Evolutionary conservation across 2,888 invertebrate species (phyloP).

Genomic region (Agapostemon virescens): DNA sequence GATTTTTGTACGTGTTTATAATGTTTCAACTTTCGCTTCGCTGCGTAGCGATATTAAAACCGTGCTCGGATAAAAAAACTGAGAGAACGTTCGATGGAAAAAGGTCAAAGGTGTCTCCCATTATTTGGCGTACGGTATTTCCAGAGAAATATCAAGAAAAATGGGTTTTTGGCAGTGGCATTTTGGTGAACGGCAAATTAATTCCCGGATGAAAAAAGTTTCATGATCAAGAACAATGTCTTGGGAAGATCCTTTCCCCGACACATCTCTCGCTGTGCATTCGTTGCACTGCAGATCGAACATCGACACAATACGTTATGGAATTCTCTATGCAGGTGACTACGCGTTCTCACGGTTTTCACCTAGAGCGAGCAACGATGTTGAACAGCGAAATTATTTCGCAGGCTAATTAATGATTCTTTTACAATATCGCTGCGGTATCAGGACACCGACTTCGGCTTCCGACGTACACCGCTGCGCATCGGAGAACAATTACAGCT

Average conservation of each 20-base stretch:
- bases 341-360: constrained; percentile 28
- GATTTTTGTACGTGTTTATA: background rate
- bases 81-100: background rate
- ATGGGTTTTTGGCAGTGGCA: background rate
- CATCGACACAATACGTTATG: background rate
- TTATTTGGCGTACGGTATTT: background rate
- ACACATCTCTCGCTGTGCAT: constrained; percentile 24
- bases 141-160: background rate
- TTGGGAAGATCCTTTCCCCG: constrained; percentile 13
- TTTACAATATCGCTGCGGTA: constrained; percentile 7
- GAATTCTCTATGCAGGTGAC: background rate
- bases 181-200: background rate
- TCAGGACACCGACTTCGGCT: background rate
- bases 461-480: constrained; percentile 17
- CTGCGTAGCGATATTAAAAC: background rate
- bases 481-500: constrained; percentile 38
- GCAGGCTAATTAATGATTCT: constrained; percentile 19
- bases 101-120: background rate
- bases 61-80: background rate
- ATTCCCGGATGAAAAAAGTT: background rate
- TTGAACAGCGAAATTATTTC: background rate
- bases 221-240: constrained; percentile 5
- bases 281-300: background rate
- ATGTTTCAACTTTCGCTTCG: background rate
- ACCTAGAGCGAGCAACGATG: constrained; percentile 10